Percentiles rank a stretch among this genome's conserved stretches.
These are phyloP conservation scores for Acanthis flammea DNA, from an alignment of 2,797 vertebrate genomes.

Conservation along the genomic window DNA sequence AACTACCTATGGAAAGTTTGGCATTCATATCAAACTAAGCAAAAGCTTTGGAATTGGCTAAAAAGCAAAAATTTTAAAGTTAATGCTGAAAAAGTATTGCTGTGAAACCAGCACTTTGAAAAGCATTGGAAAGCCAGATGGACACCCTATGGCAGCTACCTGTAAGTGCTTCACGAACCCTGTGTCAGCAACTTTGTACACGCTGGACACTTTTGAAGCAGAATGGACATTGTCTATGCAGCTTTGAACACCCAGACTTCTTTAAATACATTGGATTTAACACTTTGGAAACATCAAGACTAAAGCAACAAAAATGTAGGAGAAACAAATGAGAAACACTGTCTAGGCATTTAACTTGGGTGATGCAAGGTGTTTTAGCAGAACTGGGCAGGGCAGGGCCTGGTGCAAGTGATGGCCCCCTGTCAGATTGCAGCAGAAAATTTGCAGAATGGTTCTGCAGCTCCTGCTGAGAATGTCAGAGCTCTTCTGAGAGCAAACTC, in stretches of 20 bases:
- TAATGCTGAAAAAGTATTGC: not conserved
- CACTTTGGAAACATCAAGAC: not conserved
- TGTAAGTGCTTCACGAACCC: not conserved
- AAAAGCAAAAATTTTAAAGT: not conserved
- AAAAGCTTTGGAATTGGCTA: not conserved
- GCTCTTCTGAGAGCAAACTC: not conserved
- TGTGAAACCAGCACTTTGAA: not conserved
- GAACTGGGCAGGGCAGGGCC: not conserved
- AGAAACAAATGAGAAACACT: not conserved
- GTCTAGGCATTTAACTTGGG: not conserved
- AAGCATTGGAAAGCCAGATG: not conserved
- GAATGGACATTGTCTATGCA: not conserved
- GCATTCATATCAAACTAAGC: not conserved
- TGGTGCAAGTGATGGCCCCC: not conserved
- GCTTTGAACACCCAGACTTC: not conserved
- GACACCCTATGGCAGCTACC: not conserved
- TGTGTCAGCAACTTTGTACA: not conserved
- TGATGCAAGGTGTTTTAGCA: not conserved
- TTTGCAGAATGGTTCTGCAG: not conserved
- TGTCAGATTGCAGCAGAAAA: not conserved
- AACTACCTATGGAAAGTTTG: not conserved
- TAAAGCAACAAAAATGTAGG: not conserved
- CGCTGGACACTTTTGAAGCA: not conserved
- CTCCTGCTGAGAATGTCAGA: slow-evolving; percentile 1
- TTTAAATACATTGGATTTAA: not conserved